Conservation (phyloP, 2,113 vertebrate species). For the Speoplatyrhinus poulsoni region DNA sequence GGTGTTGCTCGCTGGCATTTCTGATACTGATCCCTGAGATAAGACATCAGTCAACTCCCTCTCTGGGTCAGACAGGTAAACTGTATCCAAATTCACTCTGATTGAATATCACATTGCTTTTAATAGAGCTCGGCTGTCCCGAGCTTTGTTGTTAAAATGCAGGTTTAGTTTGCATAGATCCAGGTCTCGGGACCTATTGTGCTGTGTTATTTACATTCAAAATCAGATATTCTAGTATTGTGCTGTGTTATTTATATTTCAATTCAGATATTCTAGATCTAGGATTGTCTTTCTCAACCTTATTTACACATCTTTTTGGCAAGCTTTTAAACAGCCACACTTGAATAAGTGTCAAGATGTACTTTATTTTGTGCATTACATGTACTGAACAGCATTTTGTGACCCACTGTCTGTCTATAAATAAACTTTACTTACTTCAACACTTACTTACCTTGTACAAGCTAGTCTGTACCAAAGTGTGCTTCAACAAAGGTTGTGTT, state of each 20-base stretch:
- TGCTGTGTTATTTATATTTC: conserved; percentile 3
- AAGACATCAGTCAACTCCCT: conserved; percentile 49
- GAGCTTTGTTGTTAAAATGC: conserved; percentile 12
- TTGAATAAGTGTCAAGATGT: too few species aligned
- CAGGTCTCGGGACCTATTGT: conserved; percentile 4
- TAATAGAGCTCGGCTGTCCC: conserved; percentile 1
- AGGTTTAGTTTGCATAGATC: conserved; percentile 21
- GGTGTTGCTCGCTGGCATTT: conserved; percentile 53
- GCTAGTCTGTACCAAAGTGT: neutral
- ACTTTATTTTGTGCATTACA: too few species aligned
- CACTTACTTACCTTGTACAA: neutral
- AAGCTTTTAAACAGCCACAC: too few species aligned
- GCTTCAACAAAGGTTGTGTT: neutral
- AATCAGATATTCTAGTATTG: conserved; percentile 25
- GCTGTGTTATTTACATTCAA: conserved; percentile 2
- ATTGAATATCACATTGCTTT: conserved; percentile 35
- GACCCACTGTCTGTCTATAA: too few species aligned
- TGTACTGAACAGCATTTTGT: too few species aligned
- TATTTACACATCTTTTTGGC: neutral
- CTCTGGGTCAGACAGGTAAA: conserved; percentile 35
- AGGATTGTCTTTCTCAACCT: conserved; percentile 5
- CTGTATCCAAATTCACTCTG: conserved; percentile 49
- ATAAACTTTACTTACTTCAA: too few species aligned
- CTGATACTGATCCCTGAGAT: conserved; percentile 52
- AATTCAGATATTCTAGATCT: conserved; percentile 28